Evolutionary conservation across 2,888 invertebrate genomes (phyloP), one percentile per base, ranked within the genome.

Genomic region (Smittia aterrima): DNA sequence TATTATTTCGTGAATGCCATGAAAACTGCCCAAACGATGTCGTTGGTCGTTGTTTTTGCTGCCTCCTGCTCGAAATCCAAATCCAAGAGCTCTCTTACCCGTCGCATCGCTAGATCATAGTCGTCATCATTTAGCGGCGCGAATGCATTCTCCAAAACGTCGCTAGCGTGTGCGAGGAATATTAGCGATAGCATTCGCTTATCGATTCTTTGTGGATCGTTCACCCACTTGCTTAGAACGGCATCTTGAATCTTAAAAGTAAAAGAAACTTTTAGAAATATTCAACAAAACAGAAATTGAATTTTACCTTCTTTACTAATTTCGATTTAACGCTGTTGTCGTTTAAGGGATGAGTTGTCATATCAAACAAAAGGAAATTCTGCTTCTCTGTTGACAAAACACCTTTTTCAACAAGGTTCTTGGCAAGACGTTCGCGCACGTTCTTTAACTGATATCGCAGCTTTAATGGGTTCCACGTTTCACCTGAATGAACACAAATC

Each of bases 381-480:
- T 99, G 98, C 85, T 98, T 99, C 84, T 99, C 98, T 75, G 98
- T 99, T 76, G 98, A 98, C 78, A 98, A 88, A 54, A 99, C 98
- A 78, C 98, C 98, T 84, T 99, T 99, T 83, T 99, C 99, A 41
- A 98, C 98, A 79, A 99, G 88, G 86, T 98, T 99, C 85, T 99
- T 99, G 64, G 99, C 99, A 81, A 99, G 87, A 80, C 99, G 89
- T 85, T 99, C 99, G 78, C 99, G 89, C 1, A 99, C 99, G 87
- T 99, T 99, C 83, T 98, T 93, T 80, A 99, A 86, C 83, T 99
- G 99, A 85, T 98, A 99, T 80, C 95, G 90, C 78, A 99, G 86
- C 84, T 99, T 99, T 81, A 99, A 86, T 38, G 99, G 99, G 85
- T 99, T 99, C 99, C 99, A 99, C 78, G 99, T 99, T 86, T 98